Percentiles rank a stretch among this genome's conserved stretches.
These are phyloP conservation scores for Physocephala rufipes DNA, from an alignment of 2,888 invertebrate genomes.

Conservation along the genomic window DNA sequence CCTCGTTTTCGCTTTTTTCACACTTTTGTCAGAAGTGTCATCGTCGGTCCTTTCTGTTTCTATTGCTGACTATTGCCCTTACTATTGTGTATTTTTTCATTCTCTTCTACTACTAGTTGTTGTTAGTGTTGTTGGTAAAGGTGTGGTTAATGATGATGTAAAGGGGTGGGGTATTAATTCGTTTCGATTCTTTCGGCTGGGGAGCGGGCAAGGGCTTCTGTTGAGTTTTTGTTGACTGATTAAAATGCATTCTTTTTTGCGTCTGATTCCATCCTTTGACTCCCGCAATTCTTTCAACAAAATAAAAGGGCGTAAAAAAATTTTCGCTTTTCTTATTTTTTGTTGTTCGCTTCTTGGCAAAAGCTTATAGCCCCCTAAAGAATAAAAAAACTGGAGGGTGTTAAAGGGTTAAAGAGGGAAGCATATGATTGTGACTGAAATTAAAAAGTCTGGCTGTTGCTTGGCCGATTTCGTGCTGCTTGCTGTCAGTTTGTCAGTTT, in stretches of 20 bases:
- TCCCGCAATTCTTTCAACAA: too few relatives aligned
- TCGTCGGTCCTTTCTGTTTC: background rate
- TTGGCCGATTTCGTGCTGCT: background rate
- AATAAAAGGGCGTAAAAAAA: too few relatives aligned
- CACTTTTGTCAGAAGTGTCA: background rate
- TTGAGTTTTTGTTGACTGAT: conserved; percentile 16
- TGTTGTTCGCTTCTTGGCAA: too few relatives aligned
- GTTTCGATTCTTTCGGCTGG: background rate
- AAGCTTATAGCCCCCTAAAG: too few relatives aligned
- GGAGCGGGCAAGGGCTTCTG: background rate
- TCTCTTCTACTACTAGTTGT: background rate
- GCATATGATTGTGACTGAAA: background rate
- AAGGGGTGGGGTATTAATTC: background rate
- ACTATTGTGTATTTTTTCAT: too few relatives aligned
- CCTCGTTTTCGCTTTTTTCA: background rate
- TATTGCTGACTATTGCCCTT: background rate
- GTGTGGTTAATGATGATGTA: conserved; percentile 2
- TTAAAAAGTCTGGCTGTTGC: background rate
- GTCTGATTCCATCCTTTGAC: too few relatives aligned
- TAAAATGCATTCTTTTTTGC: conserved; percentile 11
- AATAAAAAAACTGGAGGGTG: too few relatives aligned
- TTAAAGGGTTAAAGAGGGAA: background rate
- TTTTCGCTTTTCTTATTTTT: background rate
- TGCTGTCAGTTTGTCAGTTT: too few relatives aligned
- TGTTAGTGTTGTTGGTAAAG: conserved; percentile 8